phyloP scores from a whole-genome alignment of 2,888 invertebrate species.

The Aspidapion aeneum region DNA sequence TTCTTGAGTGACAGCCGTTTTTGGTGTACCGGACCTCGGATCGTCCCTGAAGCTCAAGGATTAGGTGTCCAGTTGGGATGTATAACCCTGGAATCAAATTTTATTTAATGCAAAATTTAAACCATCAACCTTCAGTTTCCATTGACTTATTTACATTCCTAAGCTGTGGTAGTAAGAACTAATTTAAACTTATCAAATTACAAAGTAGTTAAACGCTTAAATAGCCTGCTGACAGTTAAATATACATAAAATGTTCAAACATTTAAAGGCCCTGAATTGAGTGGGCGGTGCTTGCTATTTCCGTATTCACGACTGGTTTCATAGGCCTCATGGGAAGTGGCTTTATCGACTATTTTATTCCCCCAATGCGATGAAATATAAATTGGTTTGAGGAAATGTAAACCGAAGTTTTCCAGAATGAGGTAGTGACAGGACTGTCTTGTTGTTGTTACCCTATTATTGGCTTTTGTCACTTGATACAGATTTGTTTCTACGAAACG shows the following conservation, averaged over 20 bases:
- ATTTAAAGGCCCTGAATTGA: conserved; percentile 10
- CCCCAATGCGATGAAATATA: conserved; percentile 9
- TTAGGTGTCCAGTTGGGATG: too few species aligned
- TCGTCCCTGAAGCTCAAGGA: too few species aligned
- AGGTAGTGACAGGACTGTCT: not conserved
- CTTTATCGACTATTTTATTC: conserved; percentile 2
- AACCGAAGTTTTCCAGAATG: not conserved
- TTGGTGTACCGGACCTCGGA: too few species aligned
- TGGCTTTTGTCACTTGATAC: too few species aligned
- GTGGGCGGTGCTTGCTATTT: conserved; percentile 15
- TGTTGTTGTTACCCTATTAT: too few species aligned
- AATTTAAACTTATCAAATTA: conserved; percentile 14
- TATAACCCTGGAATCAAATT: too few species aligned
- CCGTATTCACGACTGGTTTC: conserved; percentile 6
- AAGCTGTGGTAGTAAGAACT: not conserved
- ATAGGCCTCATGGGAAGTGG: conserved; percentile 13
- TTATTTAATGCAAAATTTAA: too few species aligned
- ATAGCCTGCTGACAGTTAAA: conserved; percentile 18
- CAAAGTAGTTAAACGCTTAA: conserved; percentile 17
- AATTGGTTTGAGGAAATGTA: conserved; percentile 7
- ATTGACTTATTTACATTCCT: too few species aligned
- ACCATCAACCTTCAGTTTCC: too few species aligned
- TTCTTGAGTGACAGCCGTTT: too few species aligned
- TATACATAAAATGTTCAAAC: conserved; percentile 13
- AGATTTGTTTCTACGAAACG: too few species aligned